Base-by-base conservation (phyloP, 2,113 vertebrate genomes). In the Amphilophus citrinellus region DNA sequence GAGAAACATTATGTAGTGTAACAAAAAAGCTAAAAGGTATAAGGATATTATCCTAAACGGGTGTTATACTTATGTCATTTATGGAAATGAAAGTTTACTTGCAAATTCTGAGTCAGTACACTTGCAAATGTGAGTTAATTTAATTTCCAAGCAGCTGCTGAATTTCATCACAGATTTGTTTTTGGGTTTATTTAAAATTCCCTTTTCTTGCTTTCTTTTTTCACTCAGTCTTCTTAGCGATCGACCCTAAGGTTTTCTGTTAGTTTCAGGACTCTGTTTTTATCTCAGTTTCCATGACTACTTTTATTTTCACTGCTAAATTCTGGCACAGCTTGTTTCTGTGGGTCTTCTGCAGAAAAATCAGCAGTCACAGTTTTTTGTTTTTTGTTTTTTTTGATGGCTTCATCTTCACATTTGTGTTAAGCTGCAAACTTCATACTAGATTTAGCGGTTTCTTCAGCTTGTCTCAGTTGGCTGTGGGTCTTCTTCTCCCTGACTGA, bases 401-500 rank as follows among this genome's bases (percentile, higher is more conserved):
- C 27, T 76, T 20, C 68, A 42, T 56, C 27, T 35, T 65, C 30
- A 32, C 68, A 57, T 13, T 22, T 2, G 22, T 22, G 22, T 22
- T 30, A 5, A 24, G 61, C 68, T 62, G 63, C 39, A 0, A 4
- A 53, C 3, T 50, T 58, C 39, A 18, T 61, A 13, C 7, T 62
- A 18, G 27, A 47, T 62, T n/a, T 39, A 7, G 17, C 68, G 13
- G 35, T 76, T 82, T 89, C 42, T 42, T 95, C 82, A 94, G 87
- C 89, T 90, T 3, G 93, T 96, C 13, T 94, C 77, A 5, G 94
- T 87, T 53, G 94, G 94, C 9, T 93, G 68, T 15, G 85, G 94
- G 91, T 94, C 96, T 95, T 97, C 90, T 94, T 96, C 89, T 60
- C 92, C 84, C 32, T 77, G 32, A 10, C 11, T 58, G 59, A 50